Evolutionary conservation across 1,140 invertebrate genomes (phyloP).

Genomic region (Laupala kohalensis): DNA sequence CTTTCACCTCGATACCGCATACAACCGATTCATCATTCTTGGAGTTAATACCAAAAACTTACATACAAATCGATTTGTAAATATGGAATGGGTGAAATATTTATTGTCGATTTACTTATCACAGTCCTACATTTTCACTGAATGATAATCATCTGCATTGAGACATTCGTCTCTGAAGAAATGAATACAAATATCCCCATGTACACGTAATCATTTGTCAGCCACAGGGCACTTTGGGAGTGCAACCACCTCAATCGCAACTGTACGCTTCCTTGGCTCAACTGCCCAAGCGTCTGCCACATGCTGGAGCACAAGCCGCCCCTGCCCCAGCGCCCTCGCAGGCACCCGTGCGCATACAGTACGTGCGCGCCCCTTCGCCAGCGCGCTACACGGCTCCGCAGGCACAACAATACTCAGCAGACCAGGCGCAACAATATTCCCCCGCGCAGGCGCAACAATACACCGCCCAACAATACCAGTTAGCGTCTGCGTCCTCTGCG

Average conservation of each 20-base stretch:
- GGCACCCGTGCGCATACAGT: constrained; percentile 56
- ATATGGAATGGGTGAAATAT: too few relatives aligned
- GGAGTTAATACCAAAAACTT: too few relatives aligned
- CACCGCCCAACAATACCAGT: not conserved
- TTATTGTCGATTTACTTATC: too few relatives aligned
- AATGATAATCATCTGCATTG: too few relatives aligned
- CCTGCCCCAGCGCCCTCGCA: constrained; percentile 53
- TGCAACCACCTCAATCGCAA: constrained; percentile 52
- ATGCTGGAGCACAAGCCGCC: constrained; percentile 35
- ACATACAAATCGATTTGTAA: too few relatives aligned
- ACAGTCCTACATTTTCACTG: too few relatives aligned
- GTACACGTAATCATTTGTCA: too few relatives aligned
- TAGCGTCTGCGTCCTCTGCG: not conserved
- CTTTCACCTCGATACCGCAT: too few relatives aligned
- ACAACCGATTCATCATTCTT: too few relatives aligned
- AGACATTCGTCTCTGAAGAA: too few relatives aligned
- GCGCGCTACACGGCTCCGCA: not conserved
- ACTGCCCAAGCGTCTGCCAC: constrained; percentile 17
- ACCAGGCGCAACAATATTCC: not conserved
- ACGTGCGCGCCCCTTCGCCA: constrained; percentile 45
- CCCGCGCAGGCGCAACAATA: not conserved
- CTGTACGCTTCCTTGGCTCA: constrained; percentile 51
- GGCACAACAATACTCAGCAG: not conserved
- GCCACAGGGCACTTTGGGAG: not conserved
- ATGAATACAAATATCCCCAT: too few relatives aligned